Evolutionary conservation across 2,888 invertebrate species (phyloP), one percentile per base, ranked within the genome.

Genomic region (Chalcosyrphus nemorum): DNA sequence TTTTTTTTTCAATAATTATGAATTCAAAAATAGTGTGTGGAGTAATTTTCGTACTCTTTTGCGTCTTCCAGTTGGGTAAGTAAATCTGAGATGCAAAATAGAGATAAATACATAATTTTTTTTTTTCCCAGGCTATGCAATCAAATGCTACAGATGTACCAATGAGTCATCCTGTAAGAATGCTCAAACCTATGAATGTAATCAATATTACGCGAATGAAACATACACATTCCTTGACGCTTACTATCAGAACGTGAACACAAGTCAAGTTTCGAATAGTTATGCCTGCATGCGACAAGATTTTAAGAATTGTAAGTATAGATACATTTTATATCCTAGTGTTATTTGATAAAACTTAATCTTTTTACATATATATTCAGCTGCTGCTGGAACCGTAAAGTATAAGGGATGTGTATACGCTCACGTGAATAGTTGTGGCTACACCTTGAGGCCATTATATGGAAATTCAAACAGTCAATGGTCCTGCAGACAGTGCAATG

Each of bases 171-270:
- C 80, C 45, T 87, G 87, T 56, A 74, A 74, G 17, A 85, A 61
- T 6, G 57, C 87, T 11, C 72, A 61, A 13, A 76, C 86, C 2
- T 76, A 75, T 82, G 87, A 89, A 84, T 88, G 89, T 68, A 87
- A 38, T 45, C 35, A 41, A 6, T 1, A 0, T 0, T 63, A 74
- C 38, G 87, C 87, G 15, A 86, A 86, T 43, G 21, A 78, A 2
- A 87, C 87, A 0, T 45, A 66, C 2, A 0, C 5, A 1, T 87
- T 86, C 71, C 56, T 88, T n/a, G 81, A 86, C 15, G 15, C 61
- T 0, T 80, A 85, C 80, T 86, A 86, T 50, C 72, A 19, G 4
- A 82, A 81, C n/a, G 84, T 86, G 1, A 63, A 75, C 13, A n/a
- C 5, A 7, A 87, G 80, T 66, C 21, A 9, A 1, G 74, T 78